A percentile compares a stretch with the other conserved stretches of the same genome.
Conservation (phyloP, 2,113 vertebrate species). For the Rousettus leschenaultii region DNA sequence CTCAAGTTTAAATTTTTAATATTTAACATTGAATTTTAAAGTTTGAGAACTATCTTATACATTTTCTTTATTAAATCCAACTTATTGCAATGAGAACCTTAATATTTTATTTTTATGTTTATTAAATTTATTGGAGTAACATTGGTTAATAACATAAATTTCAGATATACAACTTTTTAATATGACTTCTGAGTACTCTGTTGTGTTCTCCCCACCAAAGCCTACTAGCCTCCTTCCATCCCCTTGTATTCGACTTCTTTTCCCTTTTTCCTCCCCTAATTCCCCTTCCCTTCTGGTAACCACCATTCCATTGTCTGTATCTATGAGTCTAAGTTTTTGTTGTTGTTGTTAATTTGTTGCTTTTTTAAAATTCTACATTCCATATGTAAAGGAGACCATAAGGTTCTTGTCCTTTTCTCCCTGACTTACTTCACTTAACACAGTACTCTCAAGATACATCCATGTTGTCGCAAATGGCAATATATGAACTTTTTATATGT, state of each 20-base stretch:
- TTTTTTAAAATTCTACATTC: background rate
- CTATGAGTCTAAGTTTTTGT: background rate
- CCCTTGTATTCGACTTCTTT: background rate
- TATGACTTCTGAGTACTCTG: background rate
- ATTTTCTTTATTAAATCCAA: slow-evolving; percentile 38
- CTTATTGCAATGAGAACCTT: background rate
- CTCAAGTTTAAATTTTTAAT: background rate
- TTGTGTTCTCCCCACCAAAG: background rate
- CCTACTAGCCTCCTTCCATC: too few species aligned
- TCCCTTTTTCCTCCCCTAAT: background rate
- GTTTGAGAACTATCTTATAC: background rate
- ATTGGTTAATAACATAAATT: background rate
- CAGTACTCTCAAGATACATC: background rate
- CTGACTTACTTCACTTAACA: background rate
- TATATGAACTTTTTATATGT: background rate
- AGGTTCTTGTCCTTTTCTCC: background rate
- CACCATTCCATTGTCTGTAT: background rate
- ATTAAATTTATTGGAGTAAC: background rate
- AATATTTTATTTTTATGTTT: background rate
- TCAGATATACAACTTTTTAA: background rate
- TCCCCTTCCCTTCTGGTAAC: background rate
- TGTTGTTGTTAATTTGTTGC: background rate
- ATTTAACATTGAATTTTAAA: background rate
- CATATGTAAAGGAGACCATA: background rate
- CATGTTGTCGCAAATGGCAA: background rate